Conservation (phyloP, 2,888 invertebrate species). For the Harpalus rufipes region DNA sequence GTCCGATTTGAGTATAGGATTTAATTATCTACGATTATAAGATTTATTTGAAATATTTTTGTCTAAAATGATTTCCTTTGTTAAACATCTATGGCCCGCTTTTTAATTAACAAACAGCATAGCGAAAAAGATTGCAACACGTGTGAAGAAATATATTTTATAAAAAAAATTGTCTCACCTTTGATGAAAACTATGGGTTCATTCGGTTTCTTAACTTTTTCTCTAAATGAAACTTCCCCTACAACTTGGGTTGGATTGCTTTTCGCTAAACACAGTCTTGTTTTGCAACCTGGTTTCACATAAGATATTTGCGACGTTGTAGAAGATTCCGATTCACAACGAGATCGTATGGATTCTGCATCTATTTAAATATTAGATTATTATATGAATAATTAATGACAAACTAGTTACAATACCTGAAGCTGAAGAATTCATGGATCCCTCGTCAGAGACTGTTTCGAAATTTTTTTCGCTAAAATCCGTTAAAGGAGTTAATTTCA, state of each 20-base stretch:
- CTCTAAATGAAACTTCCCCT: background rate
- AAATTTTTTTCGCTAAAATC: constrained; percentile 49
- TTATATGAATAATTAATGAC: background rate
- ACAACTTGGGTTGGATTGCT: constrained; percentile 1
- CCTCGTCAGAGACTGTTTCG: constrained; percentile 1
- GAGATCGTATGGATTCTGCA: background rate
- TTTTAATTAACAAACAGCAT: too few species aligned
- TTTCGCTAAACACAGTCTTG: constrained; percentile 26
- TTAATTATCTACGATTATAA: too few species aligned
- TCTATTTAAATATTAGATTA: constrained; percentile 27
- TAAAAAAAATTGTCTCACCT: constrained; percentile 22
- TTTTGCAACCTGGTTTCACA: constrained; percentile 33
- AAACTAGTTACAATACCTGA: constrained; percentile 24
- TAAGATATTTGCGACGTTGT: constrained; percentile 9
- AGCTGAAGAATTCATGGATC: background rate
- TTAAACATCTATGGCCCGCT: too few species aligned
- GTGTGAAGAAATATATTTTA: background rate
- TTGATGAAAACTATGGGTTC: constrained; percentile 33
- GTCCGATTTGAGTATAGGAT: too few species aligned
- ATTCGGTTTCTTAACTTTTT: constrained; percentile 10
- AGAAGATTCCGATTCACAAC: constrained; percentile 20
- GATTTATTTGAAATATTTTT: too few species aligned
- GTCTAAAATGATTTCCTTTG: too few species aligned
- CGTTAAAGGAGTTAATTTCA: constrained; percentile 31
- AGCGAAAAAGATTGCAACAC: too few species aligned